Percentiles rank a stretch among this genome's conserved stretches.
phyloP scores from a whole-genome alignment of 2,888 invertebrate species.

The Dryocosmus kuriphilus region DNA sequence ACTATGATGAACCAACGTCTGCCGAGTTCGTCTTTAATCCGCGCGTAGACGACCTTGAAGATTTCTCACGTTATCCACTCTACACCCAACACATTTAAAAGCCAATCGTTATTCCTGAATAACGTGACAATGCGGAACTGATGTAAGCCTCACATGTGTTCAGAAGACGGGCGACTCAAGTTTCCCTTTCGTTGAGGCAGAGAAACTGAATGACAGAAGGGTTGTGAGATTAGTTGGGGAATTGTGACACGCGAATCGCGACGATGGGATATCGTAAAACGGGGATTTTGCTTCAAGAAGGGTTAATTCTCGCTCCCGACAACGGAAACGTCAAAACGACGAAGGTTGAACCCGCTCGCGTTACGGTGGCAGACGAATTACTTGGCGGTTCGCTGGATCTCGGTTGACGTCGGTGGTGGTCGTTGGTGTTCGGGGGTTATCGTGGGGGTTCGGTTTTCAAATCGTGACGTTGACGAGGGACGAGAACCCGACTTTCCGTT shows the following conservation, averaged over 20 bases:
- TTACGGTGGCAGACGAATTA: conserved; percentile 65
- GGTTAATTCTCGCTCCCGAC: conserved; percentile 50
- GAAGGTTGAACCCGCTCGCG: conserved; percentile 67
- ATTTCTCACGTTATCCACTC: background rate
- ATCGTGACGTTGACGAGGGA: conserved; percentile 64
- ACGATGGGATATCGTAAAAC: conserved; percentile 49
- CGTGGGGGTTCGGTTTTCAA: conserved; percentile 57
- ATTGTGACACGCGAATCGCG: conserved; percentile 4
- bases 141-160: conserved; percentile 9
- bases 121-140: background rate
- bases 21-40: background rate
- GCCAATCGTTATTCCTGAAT: background rate
- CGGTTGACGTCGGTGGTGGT: conserved; percentile 54
- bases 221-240: background rate
- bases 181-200: conserved; percentile 8
- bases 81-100: conserved; percentile 1
- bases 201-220: conserved; percentile 6
- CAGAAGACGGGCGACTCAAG: background rate
- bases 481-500: conserved; percentile 67
- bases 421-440: conserved; percentile 60
- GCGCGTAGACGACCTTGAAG: background rate
- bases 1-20: background rate
- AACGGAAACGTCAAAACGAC: conserved; percentile 71
- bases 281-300: conserved; percentile 42
- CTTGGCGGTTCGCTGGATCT: conserved; percentile 55